Base-by-base conservation (phyloP, 2,888 invertebrate species). In the Agrypnus murinus region DNA sequence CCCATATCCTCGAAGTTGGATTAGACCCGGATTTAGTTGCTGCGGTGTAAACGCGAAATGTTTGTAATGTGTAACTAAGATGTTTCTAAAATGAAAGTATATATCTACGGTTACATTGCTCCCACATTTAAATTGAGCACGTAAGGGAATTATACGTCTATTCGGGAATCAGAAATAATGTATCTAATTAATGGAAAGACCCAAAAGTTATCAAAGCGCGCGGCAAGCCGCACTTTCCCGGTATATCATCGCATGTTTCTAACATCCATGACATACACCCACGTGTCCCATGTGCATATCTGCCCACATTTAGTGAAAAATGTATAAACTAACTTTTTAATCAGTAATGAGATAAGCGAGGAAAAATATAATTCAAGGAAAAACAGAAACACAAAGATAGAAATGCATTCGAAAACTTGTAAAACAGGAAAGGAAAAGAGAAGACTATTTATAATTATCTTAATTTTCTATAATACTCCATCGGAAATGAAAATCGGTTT, bases 1-100 rank as follows among this genome's bases (percentile, higher is more conserved):
- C 74, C 77, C 74, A 77, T 77, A 76, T 75, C 68, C 74, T 74
- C 70, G 69, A 74, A 76, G 71, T 75, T 74, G 76, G 76, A 75
- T 76, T 75, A 74, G 63, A 62, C 59, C 66, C 65, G 70, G 70
- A 71, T 71, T 71, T 71, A 71, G 45, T 65, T 71, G 70, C 65
- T 55, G 65, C 65, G 70, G 70, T 71, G 70, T 71, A 71, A 71
- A 71, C 66, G 65, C 53, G 65, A 71, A 71, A 71, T 66, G 63
- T 66, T 71, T 64, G 50, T 65, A 65, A 65, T 70, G 53, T 70
- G 60, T 50, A 65, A 69, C 32, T 69, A 58, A 70, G 59, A 65
- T 60, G 48, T 58, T 69, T 70, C 58, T 70, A 46, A 59, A 70
- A 64, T 65, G 48, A 65, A 65, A 53, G 65, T 60, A 59, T 55